Percentiles rank a stretch among this genome's conserved stretches.
These are phyloP conservation scores for Ahaetulla prasina DNA, from an alignment of 2,113 vertebrate species.

Conservation along the genomic window DNA sequence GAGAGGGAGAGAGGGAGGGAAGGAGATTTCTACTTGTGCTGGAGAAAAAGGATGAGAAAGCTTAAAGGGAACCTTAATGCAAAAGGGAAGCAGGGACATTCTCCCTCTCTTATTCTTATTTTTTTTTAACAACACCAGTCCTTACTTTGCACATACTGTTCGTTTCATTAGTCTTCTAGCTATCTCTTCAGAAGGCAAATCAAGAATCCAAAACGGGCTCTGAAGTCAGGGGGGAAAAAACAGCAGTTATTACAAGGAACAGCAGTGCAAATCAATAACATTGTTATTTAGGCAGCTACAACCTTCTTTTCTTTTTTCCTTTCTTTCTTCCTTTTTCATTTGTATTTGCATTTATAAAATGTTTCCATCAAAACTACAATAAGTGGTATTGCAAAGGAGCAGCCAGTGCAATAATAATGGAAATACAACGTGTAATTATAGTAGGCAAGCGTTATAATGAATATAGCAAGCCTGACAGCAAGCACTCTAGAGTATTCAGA, in stretches of 20 bases:
- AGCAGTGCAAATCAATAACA: not conserved
- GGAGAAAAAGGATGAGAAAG: not conserved
- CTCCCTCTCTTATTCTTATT: not conserved
- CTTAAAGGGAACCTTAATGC: not conserved
- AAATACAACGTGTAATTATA: not conserved
- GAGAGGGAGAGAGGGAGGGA: not conserved
- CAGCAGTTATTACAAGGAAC: not conserved
- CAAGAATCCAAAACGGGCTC: slow-evolving; percentile 94
- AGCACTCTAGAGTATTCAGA: not conserved
- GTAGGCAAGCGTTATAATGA: not conserved
- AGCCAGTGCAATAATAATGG: not conserved
- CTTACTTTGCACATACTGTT: slow-evolving; percentile 97
- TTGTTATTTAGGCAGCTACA: not conserved
- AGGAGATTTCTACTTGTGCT: rapidly evolving
- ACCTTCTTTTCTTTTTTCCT: not conserved
- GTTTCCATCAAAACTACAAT: not conserved
- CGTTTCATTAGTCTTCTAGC: slow-evolving; percentile 84
- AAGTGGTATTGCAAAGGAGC: not conserved
- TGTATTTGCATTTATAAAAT: not conserved
- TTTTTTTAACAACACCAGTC: not conserved
- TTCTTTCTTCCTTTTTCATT: not conserved
- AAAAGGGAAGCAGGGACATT: not conserved
- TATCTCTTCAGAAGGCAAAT: slow-evolving; percentile 84
- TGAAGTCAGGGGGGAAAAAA: slow-evolving; percentile 57
- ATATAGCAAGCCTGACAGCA: not conserved